phyloP scores from a whole-genome alignment of 2,797 vertebrate genomes.

The Paedocypris micromegethes region DNA sequence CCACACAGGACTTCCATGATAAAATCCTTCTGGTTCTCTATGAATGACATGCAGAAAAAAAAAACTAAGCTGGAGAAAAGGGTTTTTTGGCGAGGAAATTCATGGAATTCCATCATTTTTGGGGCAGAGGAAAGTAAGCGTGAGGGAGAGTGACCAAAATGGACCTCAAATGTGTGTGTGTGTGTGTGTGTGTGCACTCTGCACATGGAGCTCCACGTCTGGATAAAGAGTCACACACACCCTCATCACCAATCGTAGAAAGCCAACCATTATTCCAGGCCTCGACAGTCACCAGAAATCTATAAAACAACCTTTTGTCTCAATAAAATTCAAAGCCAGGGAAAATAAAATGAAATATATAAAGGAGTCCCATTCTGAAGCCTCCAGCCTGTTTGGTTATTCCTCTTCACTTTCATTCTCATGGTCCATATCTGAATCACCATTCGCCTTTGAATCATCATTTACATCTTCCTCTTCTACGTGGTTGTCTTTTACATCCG shows the following conservation, averaged over 20 bases:
- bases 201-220: conserved; percentile 13
- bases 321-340: conserved; percentile 71
- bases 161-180: background rate
- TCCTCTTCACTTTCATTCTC: conserved; percentile 96
- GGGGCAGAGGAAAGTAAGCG: conserved; percentile 16
- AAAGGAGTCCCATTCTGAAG: conserved; percentile 60
- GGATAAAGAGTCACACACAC: conserved; percentile 4
- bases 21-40: too few relatives aligned
- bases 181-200: background rate
- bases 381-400: conserved; percentile 57
- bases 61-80: background rate
- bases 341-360: conserved; percentile 77
- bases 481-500: conserved; percentile 45
- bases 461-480: conserved; percentile 53
- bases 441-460: conserved; percentile 85
- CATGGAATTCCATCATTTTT: conserved; percentile 12
- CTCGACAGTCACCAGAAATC: conserved; percentile 26
- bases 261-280: conserved; percentile 32
- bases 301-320: conserved; percentile 52
- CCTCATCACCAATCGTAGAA: conserved; percentile 14
- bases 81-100: background rate
- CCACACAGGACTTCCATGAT: background rate
- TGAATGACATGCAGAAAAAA: too few relatives aligned
- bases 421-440: conserved; percentile 90
- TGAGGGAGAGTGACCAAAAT: background rate